These are phyloP conservation scores for Limnephilus rhombicus DNA, from an alignment of 2,888 invertebrate species.

Conservation along the genomic window DNA sequence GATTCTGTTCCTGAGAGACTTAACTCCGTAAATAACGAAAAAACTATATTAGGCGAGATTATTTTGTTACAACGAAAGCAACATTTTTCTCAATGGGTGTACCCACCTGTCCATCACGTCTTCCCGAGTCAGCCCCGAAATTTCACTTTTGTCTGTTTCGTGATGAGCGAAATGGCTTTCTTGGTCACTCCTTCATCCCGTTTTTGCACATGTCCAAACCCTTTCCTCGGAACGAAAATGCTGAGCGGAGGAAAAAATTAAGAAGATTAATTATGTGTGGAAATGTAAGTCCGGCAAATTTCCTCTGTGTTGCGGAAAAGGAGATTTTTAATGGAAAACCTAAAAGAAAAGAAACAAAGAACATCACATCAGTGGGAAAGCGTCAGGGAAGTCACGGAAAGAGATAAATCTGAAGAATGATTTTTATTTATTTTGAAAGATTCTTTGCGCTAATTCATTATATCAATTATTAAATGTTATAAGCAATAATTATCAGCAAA, in stretches of 20 bases:
- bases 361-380: background rate
- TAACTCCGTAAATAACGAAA: background rate
- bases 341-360: constrained; percentile 19
- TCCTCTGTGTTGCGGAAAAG: background rate
- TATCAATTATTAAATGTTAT: too few relatives aligned
- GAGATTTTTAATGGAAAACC: constrained; percentile 29
- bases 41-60: background rate
- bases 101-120: constrained; percentile 25
- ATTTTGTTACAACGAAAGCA: background rate
- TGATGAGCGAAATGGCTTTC: constrained; percentile 61
- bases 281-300: constrained; percentile 27
- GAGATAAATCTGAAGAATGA: background rate
- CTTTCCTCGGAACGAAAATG: constrained; percentile 55
- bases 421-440: background rate
- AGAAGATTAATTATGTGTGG: constrained; percentile 62
- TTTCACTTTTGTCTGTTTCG: constrained; percentile 47
- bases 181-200: constrained; percentile 48
- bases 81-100: background rate
- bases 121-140: constrained; percentile 55
- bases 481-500: too few relatives aligned
- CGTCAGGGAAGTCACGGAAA: background rate
- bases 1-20: background rate
- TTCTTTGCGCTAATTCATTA: too few relatives aligned
- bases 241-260: constrained; percentile 55
- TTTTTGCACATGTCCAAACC: constrained; percentile 59